Conservation (phyloP, 2,888 invertebrate genomes). For the Drosophila phalerata region DNA sequence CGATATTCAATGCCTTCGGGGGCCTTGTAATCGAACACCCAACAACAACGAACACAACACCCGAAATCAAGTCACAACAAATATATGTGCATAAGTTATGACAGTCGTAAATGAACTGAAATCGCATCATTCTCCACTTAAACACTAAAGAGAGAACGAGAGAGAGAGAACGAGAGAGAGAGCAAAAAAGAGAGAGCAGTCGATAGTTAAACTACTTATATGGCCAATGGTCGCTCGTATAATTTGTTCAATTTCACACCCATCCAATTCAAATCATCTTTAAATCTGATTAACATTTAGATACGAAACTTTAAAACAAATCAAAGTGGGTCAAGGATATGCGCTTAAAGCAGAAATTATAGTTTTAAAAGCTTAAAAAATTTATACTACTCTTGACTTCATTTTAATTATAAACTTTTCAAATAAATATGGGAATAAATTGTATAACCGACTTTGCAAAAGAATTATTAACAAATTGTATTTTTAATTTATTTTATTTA, state of each 20-base stretch:
- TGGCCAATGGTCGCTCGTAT: conserved; percentile 23
- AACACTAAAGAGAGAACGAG: conserved; percentile 1
- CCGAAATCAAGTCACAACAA: conserved; percentile 66
- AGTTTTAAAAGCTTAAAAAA: no score
- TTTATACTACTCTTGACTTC: no score
- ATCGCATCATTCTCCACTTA: conserved; percentile 49
- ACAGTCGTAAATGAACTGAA: conserved; percentile 70
- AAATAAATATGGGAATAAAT: no score
- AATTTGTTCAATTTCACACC: conserved; percentile 37
- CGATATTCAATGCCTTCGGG: conserved; percentile 68
- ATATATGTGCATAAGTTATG: conserved; percentile 77
- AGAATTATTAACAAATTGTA: no score
- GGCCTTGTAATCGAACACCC: conserved; percentile 65
- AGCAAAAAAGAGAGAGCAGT: neutral
- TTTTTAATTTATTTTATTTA: no score
- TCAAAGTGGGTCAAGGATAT: conserved; percentile 15
- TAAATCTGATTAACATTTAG: conserved; percentile 40
- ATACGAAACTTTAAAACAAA: neutral
- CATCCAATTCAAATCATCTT: conserved; percentile 16
- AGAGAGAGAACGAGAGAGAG: neutral
- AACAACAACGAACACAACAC: conserved; percentile 23
- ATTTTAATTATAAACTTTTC: no score
- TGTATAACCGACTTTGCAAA: no score
- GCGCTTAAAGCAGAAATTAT: neutral
- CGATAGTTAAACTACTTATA: conserved; percentile 20